Evolutionary conservation across 2,113 vertebrate species (phyloP).

Genomic region (Phasianus colchicus): DNA sequence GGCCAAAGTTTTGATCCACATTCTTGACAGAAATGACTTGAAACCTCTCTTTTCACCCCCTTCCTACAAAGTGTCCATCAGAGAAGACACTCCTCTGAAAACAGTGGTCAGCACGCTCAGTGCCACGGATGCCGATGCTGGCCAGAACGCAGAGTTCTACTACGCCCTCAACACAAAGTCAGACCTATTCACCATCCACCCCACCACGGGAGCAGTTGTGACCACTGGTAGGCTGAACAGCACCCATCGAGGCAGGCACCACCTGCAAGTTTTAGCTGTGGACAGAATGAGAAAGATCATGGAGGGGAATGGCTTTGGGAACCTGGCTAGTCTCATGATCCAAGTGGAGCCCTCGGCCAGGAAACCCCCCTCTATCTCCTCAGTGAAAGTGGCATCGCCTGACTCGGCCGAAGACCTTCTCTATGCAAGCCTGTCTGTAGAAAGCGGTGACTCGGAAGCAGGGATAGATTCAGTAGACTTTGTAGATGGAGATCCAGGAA

Average conservation of each 20-base stretch:
- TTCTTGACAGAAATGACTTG: conserved; percentile 94
- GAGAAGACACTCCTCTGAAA: conserved; percentile 85
- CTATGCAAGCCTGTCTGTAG: conserved; percentile 82
- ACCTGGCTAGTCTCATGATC: conserved; percentile 84
- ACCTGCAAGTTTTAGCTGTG: conserved; percentile 91
- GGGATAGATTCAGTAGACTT: conserved; percentile 82
- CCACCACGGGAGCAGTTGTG: conserved; percentile 87
- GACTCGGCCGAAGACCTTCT: conserved; percentile 71
- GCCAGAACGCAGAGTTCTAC: conserved; percentile 92
- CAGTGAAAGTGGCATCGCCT: conserved; percentile 51
- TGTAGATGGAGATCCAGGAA: conserved; percentile 86
- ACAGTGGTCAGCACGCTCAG: conserved; percentile 86
- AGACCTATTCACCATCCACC: conserved; percentile 86
- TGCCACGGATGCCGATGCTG: conserved; percentile 92
- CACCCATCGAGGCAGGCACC: conserved; percentile 80
- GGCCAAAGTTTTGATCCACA: conserved; percentile 88
- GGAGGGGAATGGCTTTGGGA: conserved; percentile 88
- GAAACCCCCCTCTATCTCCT: conserved; percentile 80
- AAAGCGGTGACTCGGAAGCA: conserved; percentile 75
- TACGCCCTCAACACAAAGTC: conserved; percentile 87
- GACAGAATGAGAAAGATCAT: conserved; percentile 92
- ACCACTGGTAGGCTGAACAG: conserved; percentile 85
- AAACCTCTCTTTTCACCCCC: conserved; percentile 96
- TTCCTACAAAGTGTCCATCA: conserved; percentile 87
- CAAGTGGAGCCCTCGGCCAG: conserved; percentile 81